Evolutionary conservation across 53 echinoderm and acorn worm genomes (phyloP).

Genomic region (Hippasteria phrygiana): DNA sequence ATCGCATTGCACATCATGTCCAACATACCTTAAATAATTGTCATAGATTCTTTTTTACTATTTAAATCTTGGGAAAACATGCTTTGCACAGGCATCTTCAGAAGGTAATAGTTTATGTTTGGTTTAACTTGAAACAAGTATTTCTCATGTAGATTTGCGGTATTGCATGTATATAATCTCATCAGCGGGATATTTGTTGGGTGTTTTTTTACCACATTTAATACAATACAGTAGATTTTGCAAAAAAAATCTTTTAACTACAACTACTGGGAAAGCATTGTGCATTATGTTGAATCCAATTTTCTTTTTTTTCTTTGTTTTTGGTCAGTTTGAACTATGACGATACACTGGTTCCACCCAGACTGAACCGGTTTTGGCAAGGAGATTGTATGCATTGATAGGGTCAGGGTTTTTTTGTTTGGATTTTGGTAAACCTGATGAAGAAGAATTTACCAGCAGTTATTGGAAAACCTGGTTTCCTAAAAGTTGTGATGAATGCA

Average conservation of each 20-base stretch:
- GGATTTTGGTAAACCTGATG: not conserved
- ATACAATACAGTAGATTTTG: slow-evolving; percentile 2
- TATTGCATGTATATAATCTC: slow-evolving; percentile 48
- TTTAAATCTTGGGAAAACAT: no score
- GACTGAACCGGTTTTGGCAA: no score
- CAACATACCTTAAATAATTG: no score
- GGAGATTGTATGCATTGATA: no score
- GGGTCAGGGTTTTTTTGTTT: not conserved
- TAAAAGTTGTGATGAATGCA: no score
- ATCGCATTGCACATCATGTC: no score
- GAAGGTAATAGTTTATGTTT: not conserved
- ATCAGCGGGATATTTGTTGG: not conserved
- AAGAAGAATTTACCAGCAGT: no score
- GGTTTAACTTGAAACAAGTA: not conserved
- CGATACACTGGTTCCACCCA: not conserved
- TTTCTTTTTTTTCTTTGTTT: not conserved
- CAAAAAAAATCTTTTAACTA: not conserved
- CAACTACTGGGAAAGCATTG: not conserved
- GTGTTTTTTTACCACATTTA: slow-evolving; percentile 23
- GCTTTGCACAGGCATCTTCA: no score
- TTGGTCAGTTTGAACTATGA: not conserved
- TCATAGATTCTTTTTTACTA: no score
- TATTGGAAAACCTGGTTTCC: no score
- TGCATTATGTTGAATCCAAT: slow-evolving; percentile 18
- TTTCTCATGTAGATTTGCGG: slow-evolving; percentile 44